A percentile compares a stretch with the other conserved stretches of the same genome.
phyloP scores from a whole-genome alignment of 2,888 invertebrate species.

The Fissipunctia ypsillon region DNA sequence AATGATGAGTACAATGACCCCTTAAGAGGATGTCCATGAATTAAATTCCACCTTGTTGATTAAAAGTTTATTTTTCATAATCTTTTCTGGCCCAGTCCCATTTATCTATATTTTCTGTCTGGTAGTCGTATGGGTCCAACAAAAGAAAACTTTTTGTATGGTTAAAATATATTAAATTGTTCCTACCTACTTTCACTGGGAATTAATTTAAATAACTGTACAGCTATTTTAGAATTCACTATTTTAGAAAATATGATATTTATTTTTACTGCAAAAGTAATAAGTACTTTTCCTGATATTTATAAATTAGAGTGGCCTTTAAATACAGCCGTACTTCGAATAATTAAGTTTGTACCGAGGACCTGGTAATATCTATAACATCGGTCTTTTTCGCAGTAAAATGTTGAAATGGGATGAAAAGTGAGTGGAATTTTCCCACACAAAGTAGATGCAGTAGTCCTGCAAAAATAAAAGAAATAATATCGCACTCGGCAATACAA shows the following conservation, averaged over 20 bases:
- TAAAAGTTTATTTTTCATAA: too few species aligned
- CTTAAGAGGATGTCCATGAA: too few species aligned
- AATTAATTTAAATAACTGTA: not conserved
- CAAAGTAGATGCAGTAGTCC: slow-evolving; percentile 8
- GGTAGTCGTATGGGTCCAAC: not conserved
- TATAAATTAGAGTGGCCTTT: slow-evolving; percentile 11
- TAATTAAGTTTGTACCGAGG: slow-evolving; percentile 45
- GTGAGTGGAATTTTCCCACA: slow-evolving; percentile 44
- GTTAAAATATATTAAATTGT: not conserved
- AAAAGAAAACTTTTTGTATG: not conserved
- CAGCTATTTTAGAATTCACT: not conserved
- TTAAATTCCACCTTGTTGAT: too few species aligned
- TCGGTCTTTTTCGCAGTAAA: slow-evolving; percentile 35
- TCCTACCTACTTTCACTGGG: not conserved
- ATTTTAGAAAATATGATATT: not conserved
- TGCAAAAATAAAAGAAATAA: not conserved
- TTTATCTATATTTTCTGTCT: not conserved
- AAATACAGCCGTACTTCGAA: slow-evolving; percentile 22
- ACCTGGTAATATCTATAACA: slow-evolving; percentile 33
- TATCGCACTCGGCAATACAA: not conserved
- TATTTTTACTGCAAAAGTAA: slow-evolving; percentile 13
- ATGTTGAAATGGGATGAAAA: slow-evolving; percentile 52
- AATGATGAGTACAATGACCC: too few species aligned
- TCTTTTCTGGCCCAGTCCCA: not conserved
- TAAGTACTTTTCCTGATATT: slow-evolving; percentile 9